Evolutionary conservation across 1,140 invertebrate genomes (phyloP), one percentile per base, ranked within the genome.

Genomic region (Ganaspis sp.): DNA sequence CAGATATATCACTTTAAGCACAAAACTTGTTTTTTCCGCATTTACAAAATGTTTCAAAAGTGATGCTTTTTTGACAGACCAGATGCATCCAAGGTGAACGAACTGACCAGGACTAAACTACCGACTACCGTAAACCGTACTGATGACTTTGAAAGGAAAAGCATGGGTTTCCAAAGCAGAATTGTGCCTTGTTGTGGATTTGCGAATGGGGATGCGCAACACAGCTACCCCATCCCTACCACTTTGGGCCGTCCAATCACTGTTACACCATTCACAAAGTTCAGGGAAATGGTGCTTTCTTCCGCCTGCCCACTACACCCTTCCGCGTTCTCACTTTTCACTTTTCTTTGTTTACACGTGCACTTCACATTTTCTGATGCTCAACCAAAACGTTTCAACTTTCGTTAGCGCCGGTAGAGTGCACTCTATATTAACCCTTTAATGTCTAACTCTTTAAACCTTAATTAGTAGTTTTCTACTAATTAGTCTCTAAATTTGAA

Each of bases 261-360:
- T 17, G 49, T 29, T 40, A 37, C 45, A 42, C 69, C 26, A 45
- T 54, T 64, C 9, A 19, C 40, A 38, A n/a, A 15, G 12, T 58
- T 58, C 21, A 23, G 9, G 12, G 54, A 58, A 26, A 9, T 34
- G 29, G 29, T 34, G 29, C 29, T 45, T 45, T n/a, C 17, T 17
- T 17, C 53, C 49, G 11, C 38, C 21, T 15, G 34, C 9, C 15
- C 34, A 21, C 19, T 29, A 23, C 15, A 58, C 72, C 72, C 73
- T 74, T 72, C 69, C 70, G 38, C 58, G 38, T n/a, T n/a, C 49
- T 40, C 70, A 70, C 40, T 74, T 74, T 78, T 42, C 72, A 70
- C 73, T 72, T 42, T 38, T 29, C 9, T 45, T 15, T 45, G 29
- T 34, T 34, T 34, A 3, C 29, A 34, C 29, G 6, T 34, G 29